Base-by-base conservation (phyloP, 2,888 invertebrate species). In the Stegophylla sp. region DNA sequence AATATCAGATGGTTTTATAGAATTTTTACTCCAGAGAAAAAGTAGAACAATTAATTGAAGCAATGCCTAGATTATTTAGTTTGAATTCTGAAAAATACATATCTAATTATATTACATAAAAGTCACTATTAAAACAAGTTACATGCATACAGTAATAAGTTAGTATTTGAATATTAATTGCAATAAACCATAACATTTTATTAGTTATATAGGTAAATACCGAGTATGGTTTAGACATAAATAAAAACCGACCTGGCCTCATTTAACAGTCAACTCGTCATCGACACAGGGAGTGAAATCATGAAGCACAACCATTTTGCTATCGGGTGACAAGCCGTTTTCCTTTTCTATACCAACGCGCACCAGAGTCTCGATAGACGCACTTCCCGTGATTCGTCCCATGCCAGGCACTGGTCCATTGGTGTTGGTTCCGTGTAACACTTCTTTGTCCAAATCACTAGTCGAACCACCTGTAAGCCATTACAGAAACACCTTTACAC, bases 281-380 rank as follows among this genome's bases (percentile, higher is more conserved):
- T 97, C 96, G 1, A 96, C 97, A 86, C 96, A 96, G 0, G 97
- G 96, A 17, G 94, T 94, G 86, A 97, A 97, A 86, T 97, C 96
- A 86, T 96, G 96, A 13, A 96, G 88, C 53, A 96, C 96, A 82
- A 96, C 94, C 95, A 96, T 96, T 88, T 96, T 96, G 72, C 95
- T 95, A 86, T 96, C 96, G 0, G 96, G 95, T 83, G 95, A 94
- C 10, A 95, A 88, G 0, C 95, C 95, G 87, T 95, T 94, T 87
- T 96, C 95, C 85, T 96, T 96, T 86, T 96, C 96, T 82, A 96
- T 93, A 20, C 96, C 96, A 41, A 95, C 94, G 85, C 94, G 88
- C 1, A 95, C 94, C 48, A 96, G 88, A 0, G 95, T 95, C 87
- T 96, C 95, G 83, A 97, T 95, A 85, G 95, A 96, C 53, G 96